Evolutionary conservation across 1,140 invertebrate genomes (phyloP), one percentile per base, ranked within the genome.

Genomic region (Drosophila subobscura): DNA sequence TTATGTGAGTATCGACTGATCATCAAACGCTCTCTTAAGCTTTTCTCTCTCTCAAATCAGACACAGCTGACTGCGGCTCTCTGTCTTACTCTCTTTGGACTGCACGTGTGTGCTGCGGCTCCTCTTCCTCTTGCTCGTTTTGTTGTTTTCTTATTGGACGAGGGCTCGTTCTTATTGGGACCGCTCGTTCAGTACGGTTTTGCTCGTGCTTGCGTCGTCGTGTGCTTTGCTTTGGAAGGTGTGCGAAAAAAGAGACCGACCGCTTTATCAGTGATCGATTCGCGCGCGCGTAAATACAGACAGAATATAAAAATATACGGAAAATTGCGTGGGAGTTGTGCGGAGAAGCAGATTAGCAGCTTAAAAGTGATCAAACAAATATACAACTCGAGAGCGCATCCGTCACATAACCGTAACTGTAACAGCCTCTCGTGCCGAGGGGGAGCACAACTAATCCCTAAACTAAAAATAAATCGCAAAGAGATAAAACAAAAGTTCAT

Each of bases 151-250:
- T 61, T 72, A 55, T 73, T 72, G 63, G 78, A 64, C 63, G 56
- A 52, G 49, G 74, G 41, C 67, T 61, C 29, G 16, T 23, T 46
- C 67, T 54, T 61, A 77, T 79, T 60, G 27, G 23, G 51, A 20
- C 40, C 49, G 29, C 3, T 37, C 12, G 61, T 51, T 68, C 73
- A 86, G 83, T 86, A 83, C 65, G 78, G 61, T 78, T 66, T 55
- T 66, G 83, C 78, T 88, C 77, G 83, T 55, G 63, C 51, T 76
- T 8, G 76, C 74, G 77, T 73, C 33, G 77, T 73, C 77, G 74
- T 79, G 73, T 85, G 81, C 71, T 63, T 68, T 44, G 66, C 16
- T 20, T 70, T 12, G 10, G 33, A 37, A 37, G 33, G 33, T 12
- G 33, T 55, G 63, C 33, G 46, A 68, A 68, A 46, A 47, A 68